Base-by-base conservation (phyloP, 2,888 invertebrate species). In the Artemia sinica region DNA sequence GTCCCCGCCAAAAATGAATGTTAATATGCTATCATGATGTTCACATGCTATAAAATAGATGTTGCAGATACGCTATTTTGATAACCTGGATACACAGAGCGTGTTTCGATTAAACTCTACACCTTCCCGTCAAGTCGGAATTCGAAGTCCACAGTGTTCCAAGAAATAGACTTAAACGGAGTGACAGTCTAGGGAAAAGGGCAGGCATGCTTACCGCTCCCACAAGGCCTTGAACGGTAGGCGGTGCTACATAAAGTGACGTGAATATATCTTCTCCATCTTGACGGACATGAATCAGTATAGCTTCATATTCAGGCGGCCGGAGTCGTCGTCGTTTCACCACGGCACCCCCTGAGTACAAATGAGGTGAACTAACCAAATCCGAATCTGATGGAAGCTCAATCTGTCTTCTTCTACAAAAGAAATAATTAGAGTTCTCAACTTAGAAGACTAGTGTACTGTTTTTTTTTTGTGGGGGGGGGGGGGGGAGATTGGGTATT, bases 271-370 rank as follows among this genome's bases (percentile, higher is more conserved):
- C 90, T 78, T 98, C 97, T 72, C 90, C 87, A 76, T 91, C 91
- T 80, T 96, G 94, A 75, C 95, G 86, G 73, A 97, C 96, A 80
- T 96, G 98, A 74, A 98, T 81, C 90, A 98, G 93, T 72, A 95
- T 91, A 73, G 91, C 84, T 79, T 92, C 91, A 78, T 86, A 86
- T 73, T 88, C 82, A 75, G 87, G 89, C n/a, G 75, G 86, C 88
- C 78, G 82, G 83, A 74, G 72, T 10, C 73, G 70, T 12, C 73
- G 69, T 49, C 76, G 72, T 71, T 75, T 81, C 28, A 28, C 28
- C 74, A 74, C 77, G 72, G 71, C 74, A 71, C 73, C 74, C 72
- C 69, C 77, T 75, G 67, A 73, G 18, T 14, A 76, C 74, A 87
- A 81, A 76, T 88, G 86, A 73, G 86, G 81, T 69, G 88, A 83